A percentile compares a stretch with the other conserved stretches of the same genome.
phyloP scores from a whole-genome alignment of 92 coral and sea anemone species.

The Phenganax stokvisi region DNA sequence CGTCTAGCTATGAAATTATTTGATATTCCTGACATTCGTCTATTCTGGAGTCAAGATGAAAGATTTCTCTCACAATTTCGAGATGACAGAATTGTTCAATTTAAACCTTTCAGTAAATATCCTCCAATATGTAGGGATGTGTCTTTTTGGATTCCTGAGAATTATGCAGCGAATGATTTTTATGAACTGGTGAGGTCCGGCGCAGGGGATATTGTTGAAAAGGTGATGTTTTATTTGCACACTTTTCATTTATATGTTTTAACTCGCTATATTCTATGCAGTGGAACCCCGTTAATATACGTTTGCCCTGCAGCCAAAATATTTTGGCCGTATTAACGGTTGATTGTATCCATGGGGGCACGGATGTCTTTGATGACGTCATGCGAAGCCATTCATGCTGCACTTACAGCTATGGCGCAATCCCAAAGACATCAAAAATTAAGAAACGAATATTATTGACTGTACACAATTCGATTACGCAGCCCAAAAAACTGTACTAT shows the following conservation, averaged over 20 bases:
- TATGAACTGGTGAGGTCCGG: constrained; percentile 78
- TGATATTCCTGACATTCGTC: constrained; percentile 87
- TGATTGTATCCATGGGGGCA: no score
- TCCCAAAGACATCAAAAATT: no score
- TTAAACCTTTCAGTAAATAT: constrained; percentile 95
- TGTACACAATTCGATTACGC: no score
- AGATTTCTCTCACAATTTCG: constrained; percentile 78
- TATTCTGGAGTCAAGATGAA: constrained; percentile 88
- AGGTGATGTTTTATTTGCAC: constrained; percentile 46
- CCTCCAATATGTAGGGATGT: constrained; percentile 86
- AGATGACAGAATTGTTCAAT: constrained; percentile 58
- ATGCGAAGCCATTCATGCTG: no score
- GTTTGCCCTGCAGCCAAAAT: no score
- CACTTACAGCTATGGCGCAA: no score
- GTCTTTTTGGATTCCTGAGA: constrained; percentile 77
- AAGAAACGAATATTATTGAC: no score
- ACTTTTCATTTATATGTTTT: background rate
- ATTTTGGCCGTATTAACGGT: no score
- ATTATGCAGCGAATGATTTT: constrained; percentile 75
- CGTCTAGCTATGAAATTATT: constrained; percentile 93
- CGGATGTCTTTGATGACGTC: no score
- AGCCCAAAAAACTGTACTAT: no score
- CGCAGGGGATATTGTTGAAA: constrained; percentile 95
- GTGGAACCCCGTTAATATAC: no score
- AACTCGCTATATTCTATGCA: no score